Conservation (phyloP, 2,113 vertebrate genomes). For the Sterna hirundo region DNA sequence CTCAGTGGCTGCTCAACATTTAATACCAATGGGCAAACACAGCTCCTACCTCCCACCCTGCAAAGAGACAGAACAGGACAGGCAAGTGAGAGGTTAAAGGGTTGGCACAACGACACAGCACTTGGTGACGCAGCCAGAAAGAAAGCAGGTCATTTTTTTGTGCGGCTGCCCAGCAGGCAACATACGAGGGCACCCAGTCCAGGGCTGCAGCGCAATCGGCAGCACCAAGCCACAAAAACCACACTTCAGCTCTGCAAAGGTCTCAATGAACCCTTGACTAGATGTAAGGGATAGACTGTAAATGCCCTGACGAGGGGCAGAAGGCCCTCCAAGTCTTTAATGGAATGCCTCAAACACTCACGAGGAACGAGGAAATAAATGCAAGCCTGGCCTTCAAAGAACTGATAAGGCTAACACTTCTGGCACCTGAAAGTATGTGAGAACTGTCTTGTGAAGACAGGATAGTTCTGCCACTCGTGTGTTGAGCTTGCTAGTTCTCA, state of each 20-base stretch:
- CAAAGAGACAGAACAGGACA: not conserved
- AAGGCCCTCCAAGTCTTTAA: no score
- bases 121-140: not conserved
- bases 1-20: not conserved
- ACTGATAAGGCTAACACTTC: no score
- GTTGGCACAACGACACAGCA: not conserved
- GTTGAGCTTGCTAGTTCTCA: no score
- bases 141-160: fast-evolving
- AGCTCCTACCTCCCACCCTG: not conserved
- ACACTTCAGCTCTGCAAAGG: not conserved
- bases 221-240: not conserved
- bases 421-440: no score
- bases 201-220: fast-evolving
- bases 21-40: fast-evolving
- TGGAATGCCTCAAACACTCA: no score
- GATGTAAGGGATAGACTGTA: no score
- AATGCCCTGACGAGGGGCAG: no score
- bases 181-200: fast-evolving
- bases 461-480: no score
- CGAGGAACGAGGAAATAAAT: no score
- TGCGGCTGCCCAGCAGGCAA: not conserved
- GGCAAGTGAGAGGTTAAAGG: not conserved
- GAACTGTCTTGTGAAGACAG: no score
- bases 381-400: no score
- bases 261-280: fast-evolving